Conservation (phyloP, 2,888 invertebrate genomes). For the Teleogryllus oceanicus region DNA sequence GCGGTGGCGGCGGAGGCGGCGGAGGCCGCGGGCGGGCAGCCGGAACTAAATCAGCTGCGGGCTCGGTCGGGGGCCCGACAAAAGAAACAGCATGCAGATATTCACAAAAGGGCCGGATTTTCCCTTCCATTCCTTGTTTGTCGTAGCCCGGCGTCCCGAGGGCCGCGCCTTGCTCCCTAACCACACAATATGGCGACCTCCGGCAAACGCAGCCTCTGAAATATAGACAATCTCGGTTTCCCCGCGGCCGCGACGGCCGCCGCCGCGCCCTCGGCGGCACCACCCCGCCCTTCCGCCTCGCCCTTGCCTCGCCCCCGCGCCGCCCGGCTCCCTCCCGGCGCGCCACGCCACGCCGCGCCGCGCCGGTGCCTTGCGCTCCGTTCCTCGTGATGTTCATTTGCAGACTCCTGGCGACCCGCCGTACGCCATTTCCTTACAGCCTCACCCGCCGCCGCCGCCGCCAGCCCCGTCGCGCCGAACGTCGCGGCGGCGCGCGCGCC, state of each 20-base stretch:
- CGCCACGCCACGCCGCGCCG: neutral
- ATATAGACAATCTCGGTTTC: neutral
- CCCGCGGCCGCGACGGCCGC: neutral
- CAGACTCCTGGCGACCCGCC: slow-evolving; percentile 6
- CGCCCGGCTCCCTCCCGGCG: neutral
- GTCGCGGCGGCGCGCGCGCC: neutral
- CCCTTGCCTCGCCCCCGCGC: neutral
- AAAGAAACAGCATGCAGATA: slow-evolving; percentile 18
- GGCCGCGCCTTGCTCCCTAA: slow-evolving; percentile 18
- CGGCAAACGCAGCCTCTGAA: slow-evolving; percentile 18
- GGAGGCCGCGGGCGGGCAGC: slow-evolving; percentile 4
- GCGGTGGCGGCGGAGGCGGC: neutral
- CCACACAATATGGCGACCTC: slow-evolving; percentile 18
- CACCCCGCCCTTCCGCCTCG: neutral
- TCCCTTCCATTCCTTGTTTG: slow-evolving; percentile 18
- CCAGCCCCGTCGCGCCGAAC: neutral
- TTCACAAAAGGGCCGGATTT: slow-evolving; percentile 6
- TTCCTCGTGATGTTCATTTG: slow-evolving; percentile 6
- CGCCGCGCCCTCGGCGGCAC: neutral
- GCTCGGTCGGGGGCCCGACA: neutral
- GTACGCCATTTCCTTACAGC: slow-evolving; percentile 5
- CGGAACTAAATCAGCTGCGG: slow-evolving; percentile 7
- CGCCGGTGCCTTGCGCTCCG: neutral
- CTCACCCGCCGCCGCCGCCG: neutral
- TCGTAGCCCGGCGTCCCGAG: slow-evolving; percentile 6